A percentile compares a stretch with the other conserved stretches of the same genome.
These are phyloP conservation scores for Sterrhoptilus dennistouni DNA, from an alignment of 2,113 vertebrate genomes.

Conservation along the genomic window DNA sequence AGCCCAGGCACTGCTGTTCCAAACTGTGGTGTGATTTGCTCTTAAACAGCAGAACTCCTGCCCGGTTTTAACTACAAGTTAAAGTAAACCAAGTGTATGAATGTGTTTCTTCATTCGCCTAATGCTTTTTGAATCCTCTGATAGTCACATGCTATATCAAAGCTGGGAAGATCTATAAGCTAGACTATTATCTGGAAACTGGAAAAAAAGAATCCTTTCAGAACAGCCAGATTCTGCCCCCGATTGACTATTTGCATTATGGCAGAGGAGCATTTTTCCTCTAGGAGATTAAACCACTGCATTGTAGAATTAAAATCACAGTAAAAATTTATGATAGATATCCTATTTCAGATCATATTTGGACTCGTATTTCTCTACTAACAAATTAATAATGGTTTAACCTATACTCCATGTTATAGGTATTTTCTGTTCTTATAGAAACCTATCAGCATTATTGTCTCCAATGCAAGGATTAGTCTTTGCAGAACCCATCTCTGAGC, in stretches of 20 bases:
- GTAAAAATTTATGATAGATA: neutral
- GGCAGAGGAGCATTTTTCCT: neutral
- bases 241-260: neutral
- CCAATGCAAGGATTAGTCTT: neutral
- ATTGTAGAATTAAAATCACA: neutral
- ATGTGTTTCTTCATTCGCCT: neutral
- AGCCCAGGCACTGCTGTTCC: neutral
- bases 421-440: neutral
- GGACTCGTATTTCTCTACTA: neutral
- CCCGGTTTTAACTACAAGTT: neutral
- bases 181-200: neutral
- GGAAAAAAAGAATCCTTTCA: neutral
- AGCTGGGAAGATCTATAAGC: neutral
- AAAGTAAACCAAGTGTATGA: neutral
- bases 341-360: neutral
- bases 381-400: neutral
- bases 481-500: neutral
- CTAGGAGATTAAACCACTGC: neutral
- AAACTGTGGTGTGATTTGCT: accelerated
- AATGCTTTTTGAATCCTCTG: neutral
- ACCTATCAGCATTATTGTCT: no score
- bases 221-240: neutral
- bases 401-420: neutral
- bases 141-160: neutral
- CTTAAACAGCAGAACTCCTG: neutral